Evolutionary conservation across 92 coral and sea anemone genomes (phyloP).

Genomic region (Paramuricea clavata): DNA sequence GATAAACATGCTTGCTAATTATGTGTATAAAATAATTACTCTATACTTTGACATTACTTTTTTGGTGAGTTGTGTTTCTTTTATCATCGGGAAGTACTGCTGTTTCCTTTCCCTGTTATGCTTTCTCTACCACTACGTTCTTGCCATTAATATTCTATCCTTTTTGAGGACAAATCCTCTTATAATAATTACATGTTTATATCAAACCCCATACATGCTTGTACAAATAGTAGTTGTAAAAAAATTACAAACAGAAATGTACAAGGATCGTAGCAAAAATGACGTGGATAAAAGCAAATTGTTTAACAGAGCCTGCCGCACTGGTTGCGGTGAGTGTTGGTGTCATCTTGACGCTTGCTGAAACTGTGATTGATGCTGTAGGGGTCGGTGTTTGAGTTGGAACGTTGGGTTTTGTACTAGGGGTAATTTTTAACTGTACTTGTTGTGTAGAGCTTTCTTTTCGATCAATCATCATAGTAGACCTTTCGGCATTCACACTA

Average conservation of each 20-base stretch:
- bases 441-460: not conserved
- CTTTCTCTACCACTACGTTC: too few species aligned
- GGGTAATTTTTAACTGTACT: not conserved
- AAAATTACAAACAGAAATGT: not conserved
- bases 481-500: not conserved
- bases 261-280: not conserved
- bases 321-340: not conserved
- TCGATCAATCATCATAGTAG: not conserved
- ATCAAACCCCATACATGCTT: not conserved
- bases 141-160: too few species aligned
- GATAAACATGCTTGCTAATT: not conserved
- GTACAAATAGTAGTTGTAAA: not conserved
- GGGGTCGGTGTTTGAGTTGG: not conserved
- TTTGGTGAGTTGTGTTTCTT: too few species aligned
- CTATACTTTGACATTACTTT: too few species aligned
- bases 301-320: not conserved
- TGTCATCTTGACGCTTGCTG: not conserved
- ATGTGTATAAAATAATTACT: not conserved
- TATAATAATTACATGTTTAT: too few species aligned
- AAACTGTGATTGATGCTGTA: not conserved
- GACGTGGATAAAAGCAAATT: not conserved
- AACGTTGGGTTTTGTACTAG: not conserved
- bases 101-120: too few species aligned
- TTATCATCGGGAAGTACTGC: too few species aligned
- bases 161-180: too few species aligned